Conservation (phyloP, 2,888 invertebrate species). For the Anorthoa munda region DNA sequence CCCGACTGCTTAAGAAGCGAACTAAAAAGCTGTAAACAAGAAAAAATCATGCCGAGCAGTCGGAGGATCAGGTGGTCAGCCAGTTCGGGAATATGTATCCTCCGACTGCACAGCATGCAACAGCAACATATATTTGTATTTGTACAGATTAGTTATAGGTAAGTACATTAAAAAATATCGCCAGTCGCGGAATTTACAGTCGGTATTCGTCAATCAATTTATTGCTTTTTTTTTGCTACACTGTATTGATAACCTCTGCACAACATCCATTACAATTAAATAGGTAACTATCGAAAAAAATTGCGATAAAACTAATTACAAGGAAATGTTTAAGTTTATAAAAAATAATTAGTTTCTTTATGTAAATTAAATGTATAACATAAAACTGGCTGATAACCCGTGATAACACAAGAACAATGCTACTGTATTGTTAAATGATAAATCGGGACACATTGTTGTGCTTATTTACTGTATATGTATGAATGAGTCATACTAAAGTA, state of each 20-base stretch:
- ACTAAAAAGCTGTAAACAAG: too few relatives aligned
- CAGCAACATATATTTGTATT: too few relatives aligned
- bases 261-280: background rate
- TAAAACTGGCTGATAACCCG: slow-evolving; percentile 57
- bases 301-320: slow-evolving; percentile 29
- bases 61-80: too few relatives aligned
- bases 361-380: slow-evolving; percentile 15
- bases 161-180: too few relatives aligned
- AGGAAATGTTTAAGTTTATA: slow-evolving; percentile 18
- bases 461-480: slow-evolving; percentile 26
- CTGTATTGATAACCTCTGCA: background rate
- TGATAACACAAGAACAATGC: slow-evolving; percentile 59
- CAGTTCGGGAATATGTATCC: too few relatives aligned
- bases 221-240: background rate
- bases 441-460: slow-evolving; percentile 55
- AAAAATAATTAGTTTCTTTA: slow-evolving; percentile 30
- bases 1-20: too few relatives aligned
- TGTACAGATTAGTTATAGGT: too few relatives aligned
- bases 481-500: slow-evolving; percentile 15
- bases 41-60: too few relatives aligned
- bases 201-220: background rate
- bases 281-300: background rate
- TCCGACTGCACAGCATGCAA: too few relatives aligned
- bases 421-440: slow-evolving; percentile 44
- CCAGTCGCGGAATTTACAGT: too few relatives aligned